phyloP scores from a whole-genome alignment of 1,140 invertebrate species.

The Apis florea region DNA sequence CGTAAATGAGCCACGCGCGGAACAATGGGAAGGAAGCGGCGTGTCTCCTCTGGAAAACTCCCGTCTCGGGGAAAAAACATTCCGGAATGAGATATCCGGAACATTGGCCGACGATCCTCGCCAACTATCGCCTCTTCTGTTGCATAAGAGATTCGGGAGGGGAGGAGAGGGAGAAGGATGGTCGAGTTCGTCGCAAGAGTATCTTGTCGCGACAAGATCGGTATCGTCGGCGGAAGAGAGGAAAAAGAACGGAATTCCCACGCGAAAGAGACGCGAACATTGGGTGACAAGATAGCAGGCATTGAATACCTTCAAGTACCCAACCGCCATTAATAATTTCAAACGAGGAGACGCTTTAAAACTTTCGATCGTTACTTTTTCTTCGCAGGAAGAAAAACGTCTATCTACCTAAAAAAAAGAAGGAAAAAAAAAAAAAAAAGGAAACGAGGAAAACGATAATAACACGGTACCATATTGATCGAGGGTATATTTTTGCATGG shows the following conservation, averaged over 20 bases:
- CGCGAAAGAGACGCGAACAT: neutral
- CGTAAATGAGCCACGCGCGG: conserved; percentile 40
- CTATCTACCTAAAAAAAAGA: neutral
- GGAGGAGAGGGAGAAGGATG: neutral
- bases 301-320: neutral
- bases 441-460: neutral
- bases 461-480: neutral
- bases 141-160: neutral
- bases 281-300: neutral
- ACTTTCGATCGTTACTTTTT: neutral
- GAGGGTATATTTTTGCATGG: no score
- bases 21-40: conserved; percentile 21
- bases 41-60: conserved; percentile 26
- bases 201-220: conserved; percentile 21
- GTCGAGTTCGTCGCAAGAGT: conserved; percentile 6
- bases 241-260: no score
- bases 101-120: neutral
- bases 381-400: neutral
- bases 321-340: conserved; percentile 35
- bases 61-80: conserved; percentile 35
- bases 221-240: neutral
- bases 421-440: no score
- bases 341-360: neutral
- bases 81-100: conserved; percentile 40
- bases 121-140: neutral